Evolutionary conservation across 2,888 invertebrate species (phyloP), one percentile per base, ranked within the genome.

Genomic region (Cephalotes varians): DNA sequence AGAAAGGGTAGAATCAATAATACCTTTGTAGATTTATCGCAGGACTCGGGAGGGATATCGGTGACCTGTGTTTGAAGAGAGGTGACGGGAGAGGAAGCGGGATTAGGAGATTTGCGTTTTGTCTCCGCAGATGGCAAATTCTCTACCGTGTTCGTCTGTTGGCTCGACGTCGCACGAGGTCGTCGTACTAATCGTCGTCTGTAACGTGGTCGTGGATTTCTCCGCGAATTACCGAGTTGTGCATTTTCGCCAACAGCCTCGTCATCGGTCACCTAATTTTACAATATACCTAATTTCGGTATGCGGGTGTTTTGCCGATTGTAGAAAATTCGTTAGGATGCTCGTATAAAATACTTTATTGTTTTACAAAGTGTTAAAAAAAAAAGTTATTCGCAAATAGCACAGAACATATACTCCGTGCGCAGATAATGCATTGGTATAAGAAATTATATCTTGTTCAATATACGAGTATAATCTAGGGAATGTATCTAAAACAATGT

Each of bases 141-240:
- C 54, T 89, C 88, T 84, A 87, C 86, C 83, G 89, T 88, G 71
- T 86, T 86, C 74, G 86, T 85, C 60, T 87, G 87, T 72, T 87
- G 91, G 58, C 86, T 83, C 64, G 73, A 88, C 56, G 91, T 90
- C 18, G 83, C 69, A 79, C 92, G 91, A 40, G 92, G 90, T 58
- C 91, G 92, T 69, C 92, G 88, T 49, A 89, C 84, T 65, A 91
- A 84, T 91, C 95, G 95, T 90, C 95, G 94, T 90, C 95, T 94
- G 90, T 95, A 95, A 72, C 95, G 95, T 82, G 94, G 94, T 85
- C 95, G 94, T 84, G 94, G 95, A 73, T 94, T 94, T 86, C 95
- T 94, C 83, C 94, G 92, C 69, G 91, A 94, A 82, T 93, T 92
- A 85, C 94, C 94, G 84, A 94, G 94, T 88, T 94, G 94, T 82